Percentiles rank a stretch among this genome's conserved stretches.
These are phyloP conservation scores for Lepidostoma basale DNA, from an alignment of 1,140 invertebrate species.

Conservation along the genomic window DNA sequence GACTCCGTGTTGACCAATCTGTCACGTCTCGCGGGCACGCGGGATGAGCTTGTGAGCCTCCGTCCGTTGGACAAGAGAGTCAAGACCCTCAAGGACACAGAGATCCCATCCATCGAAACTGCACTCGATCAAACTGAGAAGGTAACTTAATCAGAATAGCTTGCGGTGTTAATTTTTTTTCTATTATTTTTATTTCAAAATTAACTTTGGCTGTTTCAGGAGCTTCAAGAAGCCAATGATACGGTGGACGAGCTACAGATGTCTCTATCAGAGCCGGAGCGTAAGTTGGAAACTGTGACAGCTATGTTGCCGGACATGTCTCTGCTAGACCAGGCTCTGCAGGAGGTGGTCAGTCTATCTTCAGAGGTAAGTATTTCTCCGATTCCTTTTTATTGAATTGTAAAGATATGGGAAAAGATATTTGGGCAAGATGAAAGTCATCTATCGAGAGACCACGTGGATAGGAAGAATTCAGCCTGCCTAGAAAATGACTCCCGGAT, in stretches of 20 bases:
- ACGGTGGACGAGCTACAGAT: slow-evolving; percentile 59
- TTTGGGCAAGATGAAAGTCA: too few relatives aligned
- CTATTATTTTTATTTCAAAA: too few relatives aligned
- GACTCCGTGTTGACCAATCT: slow-evolving; percentile 56
- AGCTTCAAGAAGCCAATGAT: slow-evolving; percentile 49
- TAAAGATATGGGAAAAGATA: too few relatives aligned
- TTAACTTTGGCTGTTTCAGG: too few relatives aligned
- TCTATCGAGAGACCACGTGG: too few relatives aligned
- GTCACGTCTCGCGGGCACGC: slow-evolving; percentile 54
- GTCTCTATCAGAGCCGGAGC: slow-evolving; percentile 62
- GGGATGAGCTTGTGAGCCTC: slow-evolving; percentile 56
- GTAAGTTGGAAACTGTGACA: slow-evolving; percentile 64
- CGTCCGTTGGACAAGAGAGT: slow-evolving; percentile 56
- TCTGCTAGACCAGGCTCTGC: slow-evolving; percentile 67
- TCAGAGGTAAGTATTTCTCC: slow-evolving; percentile 55
- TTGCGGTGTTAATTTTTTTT: too few relatives aligned
- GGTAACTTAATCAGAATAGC: slow-evolving; percentile 3
- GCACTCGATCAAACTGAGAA: slow-evolving; percentile 25
- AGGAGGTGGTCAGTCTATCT: slow-evolving; percentile 60
- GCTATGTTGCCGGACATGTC: slow-evolving; percentile 68
- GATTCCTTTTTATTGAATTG: too few relatives aligned
- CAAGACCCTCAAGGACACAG: slow-evolving; percentile 48
- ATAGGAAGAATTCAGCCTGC: too few relatives aligned
- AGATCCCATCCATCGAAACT: slow-evolving; percentile 24
- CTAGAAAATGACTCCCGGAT: too few relatives aligned